phyloP scores from a whole-genome alignment of 53 echinoderm and acorn worm genomes.

The Mesocentrotus franciscanus region DNA sequence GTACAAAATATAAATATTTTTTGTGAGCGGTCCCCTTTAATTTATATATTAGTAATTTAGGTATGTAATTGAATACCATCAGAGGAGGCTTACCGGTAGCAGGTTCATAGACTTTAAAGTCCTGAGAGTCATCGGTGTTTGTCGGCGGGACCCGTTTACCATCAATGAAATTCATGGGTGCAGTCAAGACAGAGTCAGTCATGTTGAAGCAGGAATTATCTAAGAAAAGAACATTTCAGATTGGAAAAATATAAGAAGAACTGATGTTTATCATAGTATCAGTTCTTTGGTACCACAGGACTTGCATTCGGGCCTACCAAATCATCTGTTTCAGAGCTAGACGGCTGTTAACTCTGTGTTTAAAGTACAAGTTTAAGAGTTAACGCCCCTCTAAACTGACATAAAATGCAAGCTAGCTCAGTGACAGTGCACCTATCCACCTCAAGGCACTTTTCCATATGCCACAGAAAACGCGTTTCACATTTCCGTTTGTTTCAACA shows the following conservation, averaged over 20 bases:
- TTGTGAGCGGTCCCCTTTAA: too few species aligned
- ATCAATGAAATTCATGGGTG: conserved; percentile 80
- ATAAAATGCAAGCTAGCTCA: too few species aligned
- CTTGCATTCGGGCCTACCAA: too few species aligned
- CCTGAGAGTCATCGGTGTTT: conserved; percentile 68
- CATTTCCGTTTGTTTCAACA: too few species aligned
- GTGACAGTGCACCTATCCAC: too few species aligned
- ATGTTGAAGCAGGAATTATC: conserved; percentile 24
- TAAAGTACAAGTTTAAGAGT: too few species aligned
- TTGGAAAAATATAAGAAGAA: not conserved
- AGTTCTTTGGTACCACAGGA: not conserved
- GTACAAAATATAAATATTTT: too few species aligned
- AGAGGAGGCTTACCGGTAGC: conserved; percentile 76
- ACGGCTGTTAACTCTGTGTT: not conserved
- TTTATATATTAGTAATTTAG: too few species aligned
- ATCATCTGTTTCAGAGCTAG: too few species aligned
- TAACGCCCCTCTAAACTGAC: too few species aligned
- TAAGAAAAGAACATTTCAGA: not conserved
- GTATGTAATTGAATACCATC: not conserved
- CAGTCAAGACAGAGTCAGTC: conserved; percentile 35
- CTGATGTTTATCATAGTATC: not conserved
- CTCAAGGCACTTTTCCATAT: too few species aligned
- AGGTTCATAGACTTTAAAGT: conserved; percentile 85
- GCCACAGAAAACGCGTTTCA: too few species aligned
- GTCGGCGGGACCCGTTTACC: conserved; percentile 76